Base-by-base conservation (phyloP, 2,888 invertebrate species). In the Drosophila paracracens region DNA sequence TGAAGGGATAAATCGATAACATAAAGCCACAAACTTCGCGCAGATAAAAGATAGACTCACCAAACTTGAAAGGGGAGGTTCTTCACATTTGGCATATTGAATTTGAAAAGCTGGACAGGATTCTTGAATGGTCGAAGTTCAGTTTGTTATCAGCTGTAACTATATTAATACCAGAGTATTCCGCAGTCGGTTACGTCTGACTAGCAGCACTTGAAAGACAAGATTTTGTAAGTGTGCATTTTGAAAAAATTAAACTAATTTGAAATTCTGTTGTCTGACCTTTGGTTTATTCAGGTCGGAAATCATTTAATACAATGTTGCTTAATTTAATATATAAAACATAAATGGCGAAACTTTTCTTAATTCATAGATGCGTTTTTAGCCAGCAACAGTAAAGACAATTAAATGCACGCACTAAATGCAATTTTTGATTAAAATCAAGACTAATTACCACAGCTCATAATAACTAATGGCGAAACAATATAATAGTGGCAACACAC, bases 391-490 rank as follows among this genome's bases (percentile, higher is more conserved):
- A 25, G 13, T 25, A 8, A 51, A 36, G n/a, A 36, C 29, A 35
- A 68, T 66, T 68, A 66, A n/a, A 40, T 29, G 40, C 68, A 66
- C 56, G 68, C 68, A 65, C 50, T 65, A 16, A 25, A 40, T 50
- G 50, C 29, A 51, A 48, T 50, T 58, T 52, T 62, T 35, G 58
- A 62, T 68, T 64, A 38, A 54, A 76, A 68, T 68, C 18, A 35
- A 74, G 58, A 64, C 74, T 74, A 64, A 78, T 78, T 70, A 67
- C 25, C 29, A 64, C 33, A 67, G 66, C 52, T 33, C 18, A 51
- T 61, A 77, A 64, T 67, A 59, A 56, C 64, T 60, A 69, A 71
- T 75, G 60, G 54, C 60, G 52, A 67, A 59, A 50, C 40, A 54
- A 67, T 65, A 75, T 60, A 56, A 57, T 52, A 52, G 38, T 52